These are phyloP conservation scores for Axinella damicornis DNA, from an alignment of 37 sponge, comb jelly and placozoan genomes.

Conservation along the genomic window DNA sequence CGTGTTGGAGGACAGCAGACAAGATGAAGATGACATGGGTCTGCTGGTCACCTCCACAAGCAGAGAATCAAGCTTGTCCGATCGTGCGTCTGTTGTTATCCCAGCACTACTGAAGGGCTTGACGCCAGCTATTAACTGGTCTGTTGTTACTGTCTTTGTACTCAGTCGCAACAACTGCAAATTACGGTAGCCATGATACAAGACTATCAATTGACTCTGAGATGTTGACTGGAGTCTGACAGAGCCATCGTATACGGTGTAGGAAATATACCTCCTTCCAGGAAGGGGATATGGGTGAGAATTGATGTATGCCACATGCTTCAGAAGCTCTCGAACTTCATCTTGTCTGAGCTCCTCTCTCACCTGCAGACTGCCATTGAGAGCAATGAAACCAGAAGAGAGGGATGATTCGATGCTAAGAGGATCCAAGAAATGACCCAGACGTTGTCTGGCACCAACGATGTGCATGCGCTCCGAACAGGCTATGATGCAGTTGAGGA, in stretches of 20 bases:
- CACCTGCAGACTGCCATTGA: conserved; percentile 47
- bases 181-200: conserved; percentile 39
- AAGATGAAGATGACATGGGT: not conserved
- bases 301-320: conserved; percentile 51
- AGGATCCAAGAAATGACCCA: not conserved
- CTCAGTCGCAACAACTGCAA: conserved; percentile 28
- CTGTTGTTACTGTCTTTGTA: not conserved
- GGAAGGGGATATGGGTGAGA: conserved; percentile 51
- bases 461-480: conserved; percentile 35
- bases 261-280: conserved; percentile 35
- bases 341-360: conserved; percentile 1
- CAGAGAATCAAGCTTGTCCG: conserved; percentile 41
- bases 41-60: conserved; percentile 29
- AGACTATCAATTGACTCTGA: not conserved
- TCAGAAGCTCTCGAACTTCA: conserved; percentile 36
- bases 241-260: conserved; percentile 29
- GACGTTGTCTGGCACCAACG: not conserved
- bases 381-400: conserved; percentile 12
- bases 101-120: conserved; percentile 30
- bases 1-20: not conserved
- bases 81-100: conserved; percentile 20
- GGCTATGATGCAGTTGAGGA: conserved; percentile 42
- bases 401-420: not conserved
- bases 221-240: not conserved
- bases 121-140: not conserved